Evolutionary conservation across 2,888 invertebrate species (phyloP), one percentile per base, ranked within the genome.

Genomic region (Tetheella fluctuosa): DNA sequence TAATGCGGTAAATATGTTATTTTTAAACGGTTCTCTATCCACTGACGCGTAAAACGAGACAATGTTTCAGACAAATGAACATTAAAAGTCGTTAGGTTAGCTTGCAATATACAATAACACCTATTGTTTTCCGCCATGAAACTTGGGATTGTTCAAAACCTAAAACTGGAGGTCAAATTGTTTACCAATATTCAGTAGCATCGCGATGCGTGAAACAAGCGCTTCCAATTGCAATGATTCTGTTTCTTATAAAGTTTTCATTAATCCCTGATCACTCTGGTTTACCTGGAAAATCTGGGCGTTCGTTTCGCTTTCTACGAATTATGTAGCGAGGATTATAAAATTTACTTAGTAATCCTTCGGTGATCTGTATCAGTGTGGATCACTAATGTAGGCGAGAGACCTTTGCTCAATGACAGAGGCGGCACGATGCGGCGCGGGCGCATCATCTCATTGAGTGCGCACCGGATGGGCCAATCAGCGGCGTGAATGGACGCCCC

Each of bases 401-500:
- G 89, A 88, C 86, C 91, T 91, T 85, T 88, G 89, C 90, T 91
- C 91, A 91, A 91, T 91, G 91, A 89, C 86, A 88, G 84, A 89
- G 89, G 80, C 81, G 80, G 79, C 59, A 61, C 64, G 65, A 77
- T 59, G 69, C 80, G 80, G 83, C 89, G 85, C 88, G 82, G 80
- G 82, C 89, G 91, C 91, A 91, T 91, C 92, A 90, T 90, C 91
- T 92, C 92, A 92, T 92, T 93, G 91, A 92, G 87, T 82, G 87
- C 85, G 86, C 89, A 92, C 93, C 93, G 92, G 93, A 93, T 92
- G 92, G 86, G 82, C 93, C 92, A 93, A 93, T 93, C 93, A 92
- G 90, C 91, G 81, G 81, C 90, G 90, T 92, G 92, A 92, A 93
- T 92, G 92, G 90, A 86, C 93, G 92, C 91, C 92, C 89, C 92